phyloP scores from a whole-genome alignment of 2,888 invertebrate species.

The Trichogramma dendrolimi region DNA sequence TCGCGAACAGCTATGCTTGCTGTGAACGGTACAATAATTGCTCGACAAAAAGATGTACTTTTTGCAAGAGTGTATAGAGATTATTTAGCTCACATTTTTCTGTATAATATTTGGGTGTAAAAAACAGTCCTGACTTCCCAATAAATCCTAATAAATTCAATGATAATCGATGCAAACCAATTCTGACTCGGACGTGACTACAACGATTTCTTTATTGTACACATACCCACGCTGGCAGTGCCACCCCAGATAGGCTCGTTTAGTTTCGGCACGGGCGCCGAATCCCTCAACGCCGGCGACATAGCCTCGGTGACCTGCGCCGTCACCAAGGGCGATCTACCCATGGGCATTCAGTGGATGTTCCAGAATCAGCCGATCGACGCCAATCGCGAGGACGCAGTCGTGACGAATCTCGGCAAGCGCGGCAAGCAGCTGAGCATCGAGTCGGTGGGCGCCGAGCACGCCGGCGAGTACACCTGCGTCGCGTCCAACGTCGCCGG shows the following conservation, averaged over 20 bases:
- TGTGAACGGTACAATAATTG: constrained; percentile 23
- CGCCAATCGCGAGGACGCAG: constrained; percentile 40
- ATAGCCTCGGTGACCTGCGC: constrained; percentile 70
- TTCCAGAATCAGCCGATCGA: constrained; percentile 53
- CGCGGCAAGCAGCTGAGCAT: constrained; percentile 58
- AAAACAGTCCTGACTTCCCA: too few species aligned
- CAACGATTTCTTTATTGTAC: not conserved
- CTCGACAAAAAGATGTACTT: not conserved
- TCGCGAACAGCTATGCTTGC: constrained; percentile 49
- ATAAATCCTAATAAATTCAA: too few species aligned
- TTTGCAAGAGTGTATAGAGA: not conserved
- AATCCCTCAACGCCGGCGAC: constrained; percentile 73
- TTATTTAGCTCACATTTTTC: not conserved
- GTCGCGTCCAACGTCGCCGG: constrained; percentile 56
- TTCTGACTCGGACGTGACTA: not conserved
- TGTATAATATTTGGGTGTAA: too few species aligned
- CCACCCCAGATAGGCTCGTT: constrained; percentile 70
- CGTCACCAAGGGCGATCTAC: constrained; percentile 73
- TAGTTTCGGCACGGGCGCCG: constrained; percentile 64
- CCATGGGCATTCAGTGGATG: constrained; percentile 71
- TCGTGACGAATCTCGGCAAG: constrained; percentile 42
- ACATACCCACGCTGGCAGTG: constrained; percentile 51
- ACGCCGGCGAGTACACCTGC: constrained; percentile 71
- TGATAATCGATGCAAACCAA: too few species aligned
- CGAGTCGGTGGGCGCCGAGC: constrained; percentile 64